Evolutionary conservation across 2,888 invertebrate genomes (phyloP).

Genomic region (Meteorus colon): DNA sequence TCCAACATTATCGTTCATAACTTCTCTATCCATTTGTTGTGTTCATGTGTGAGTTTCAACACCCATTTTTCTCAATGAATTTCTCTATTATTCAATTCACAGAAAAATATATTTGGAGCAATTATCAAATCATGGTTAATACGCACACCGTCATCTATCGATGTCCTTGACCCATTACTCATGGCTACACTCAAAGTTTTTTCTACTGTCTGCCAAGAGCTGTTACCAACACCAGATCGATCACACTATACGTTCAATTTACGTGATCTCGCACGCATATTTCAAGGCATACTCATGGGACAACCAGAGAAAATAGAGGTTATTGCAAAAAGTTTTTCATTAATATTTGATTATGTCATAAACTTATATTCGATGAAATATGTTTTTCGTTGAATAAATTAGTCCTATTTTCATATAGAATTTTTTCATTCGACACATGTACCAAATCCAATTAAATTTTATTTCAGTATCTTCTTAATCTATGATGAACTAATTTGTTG

Average conservation of each 20-base stretch:
- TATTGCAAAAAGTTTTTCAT: constrained; percentile 47
- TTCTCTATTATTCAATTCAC: constrained; percentile 4
- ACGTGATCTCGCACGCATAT: constrained; percentile 89
- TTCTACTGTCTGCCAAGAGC: constrained; percentile 78
- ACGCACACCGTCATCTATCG: constrained; percentile 56
- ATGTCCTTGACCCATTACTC: constrained; percentile 75
- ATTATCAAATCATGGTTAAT: constrained; percentile 82
- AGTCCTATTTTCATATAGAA: too few species aligned
- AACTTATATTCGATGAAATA: too few species aligned
- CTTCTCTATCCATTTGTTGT: too few species aligned
- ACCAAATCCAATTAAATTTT: neutral
- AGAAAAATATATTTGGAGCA: constrained; percentile 80
- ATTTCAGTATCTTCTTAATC: neutral
- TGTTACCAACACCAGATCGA: constrained; percentile 91
- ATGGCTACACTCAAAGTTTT: constrained; percentile 82
- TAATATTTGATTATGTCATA: too few species aligned
- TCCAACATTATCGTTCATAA: too few species aligned
- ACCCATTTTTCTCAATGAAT: neutral
- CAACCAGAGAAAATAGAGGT: constrained; percentile 79
- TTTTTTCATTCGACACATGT: too few species aligned
- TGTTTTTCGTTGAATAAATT: too few species aligned
- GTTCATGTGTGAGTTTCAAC: neutral
- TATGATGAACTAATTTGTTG: neutral
- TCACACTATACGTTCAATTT: constrained; percentile 94
- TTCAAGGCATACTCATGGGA: constrained; percentile 86